A percentile compares a stretch with the other conserved stretches of the same genome.
phyloP scores from a whole-genome alignment of 2,797 vertebrate species.

The Notolabrus celidotus region DNA sequence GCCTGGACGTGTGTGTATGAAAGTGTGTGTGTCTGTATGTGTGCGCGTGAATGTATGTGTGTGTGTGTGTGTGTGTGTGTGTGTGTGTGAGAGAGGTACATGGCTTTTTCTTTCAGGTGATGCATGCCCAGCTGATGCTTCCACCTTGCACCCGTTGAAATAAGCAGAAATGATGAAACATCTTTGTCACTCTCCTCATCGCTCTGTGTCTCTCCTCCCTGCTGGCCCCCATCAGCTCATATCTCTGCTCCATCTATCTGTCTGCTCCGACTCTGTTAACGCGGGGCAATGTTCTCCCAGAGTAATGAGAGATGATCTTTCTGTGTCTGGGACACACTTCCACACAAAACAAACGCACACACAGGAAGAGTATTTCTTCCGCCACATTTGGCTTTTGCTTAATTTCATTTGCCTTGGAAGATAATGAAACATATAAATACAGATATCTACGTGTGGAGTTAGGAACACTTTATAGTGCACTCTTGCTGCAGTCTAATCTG shows the following conservation, averaged over 20 bases:
- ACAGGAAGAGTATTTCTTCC: constrained; percentile 64
- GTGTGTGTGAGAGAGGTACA: constrained; percentile 67
- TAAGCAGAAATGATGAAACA: constrained; percentile 80
- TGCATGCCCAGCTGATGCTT: constrained; percentile 59
- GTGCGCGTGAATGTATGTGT: constrained; percentile 32
- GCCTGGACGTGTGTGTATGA: constrained; percentile 53
- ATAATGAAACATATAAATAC: constrained; percentile 85
- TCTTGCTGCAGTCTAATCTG: constrained; percentile 53
- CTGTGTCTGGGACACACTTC: constrained; percentile 33
- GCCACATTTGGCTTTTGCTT: constrained; percentile 72
- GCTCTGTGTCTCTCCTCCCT: constrained; percentile 62
- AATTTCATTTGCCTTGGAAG: constrained; percentile 79
- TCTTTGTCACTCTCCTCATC: constrained; percentile 72
- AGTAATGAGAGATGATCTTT: constrained; percentile 65
- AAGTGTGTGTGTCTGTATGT: constrained; percentile 41
- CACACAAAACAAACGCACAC: constrained; percentile 5
- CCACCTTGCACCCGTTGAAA: constrained; percentile 72
- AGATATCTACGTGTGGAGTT: constrained; percentile 69
- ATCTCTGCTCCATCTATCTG: constrained; percentile 73
- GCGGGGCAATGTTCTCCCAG: constrained; percentile 56
- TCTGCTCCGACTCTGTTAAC: constrained; percentile 65
- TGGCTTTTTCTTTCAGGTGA: constrained; percentile 84
- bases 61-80: constrained; percentile 46
- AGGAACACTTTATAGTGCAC: constrained; percentile 69
- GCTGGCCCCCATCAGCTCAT: constrained; percentile 65